Evolutionary conservation across 92 coral and sea anemone species (phyloP).

Genomic region (Porites lobata): DNA sequence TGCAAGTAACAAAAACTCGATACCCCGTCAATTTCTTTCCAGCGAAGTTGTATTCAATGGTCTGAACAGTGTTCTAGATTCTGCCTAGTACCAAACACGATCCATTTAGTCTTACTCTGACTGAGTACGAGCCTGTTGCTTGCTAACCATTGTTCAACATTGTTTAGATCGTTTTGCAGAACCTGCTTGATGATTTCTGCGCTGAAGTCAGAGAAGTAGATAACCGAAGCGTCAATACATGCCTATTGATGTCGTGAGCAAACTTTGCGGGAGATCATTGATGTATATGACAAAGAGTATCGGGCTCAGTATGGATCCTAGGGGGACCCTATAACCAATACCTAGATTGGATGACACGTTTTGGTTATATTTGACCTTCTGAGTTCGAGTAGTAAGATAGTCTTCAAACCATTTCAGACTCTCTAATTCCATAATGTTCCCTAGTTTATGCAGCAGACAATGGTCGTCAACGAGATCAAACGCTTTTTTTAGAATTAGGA

Average conservation of each 20-base stretch:
- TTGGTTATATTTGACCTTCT: slow-evolving; percentile 10
- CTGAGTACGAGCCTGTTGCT: neutral
- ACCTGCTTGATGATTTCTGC: neutral
- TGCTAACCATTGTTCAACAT: neutral
- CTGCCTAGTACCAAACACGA: too few species aligned
- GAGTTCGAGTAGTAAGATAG: slow-evolving; percentile 16
- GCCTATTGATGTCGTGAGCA: slow-evolving; percentile 26
- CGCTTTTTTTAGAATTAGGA: slow-evolving; percentile 61
- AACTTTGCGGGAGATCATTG: slow-evolving; percentile 55
- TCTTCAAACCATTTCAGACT: neutral
- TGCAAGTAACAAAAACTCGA: too few species aligned
- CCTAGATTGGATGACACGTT: neutral
- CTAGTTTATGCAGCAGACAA: slow-evolving; percentile 9
- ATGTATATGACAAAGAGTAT: neutral
- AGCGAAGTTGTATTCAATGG: too few species aligned
- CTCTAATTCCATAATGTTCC: slow-evolving; percentile 59
- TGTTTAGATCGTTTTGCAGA: slow-evolving; percentile 3
- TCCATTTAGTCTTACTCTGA: too few species aligned
- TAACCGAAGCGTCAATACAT: neutral
- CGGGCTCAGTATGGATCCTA: neutral
- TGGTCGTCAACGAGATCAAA: slow-evolving; percentile 46
- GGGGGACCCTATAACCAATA: neutral
- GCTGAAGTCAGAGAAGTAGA: neutral
- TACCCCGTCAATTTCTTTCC: too few species aligned
- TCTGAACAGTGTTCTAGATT: too few species aligned